Evolutionary conservation across 2,113 vertebrate genomes (phyloP).

Genomic region (Bubalus kerabau): DNA sequence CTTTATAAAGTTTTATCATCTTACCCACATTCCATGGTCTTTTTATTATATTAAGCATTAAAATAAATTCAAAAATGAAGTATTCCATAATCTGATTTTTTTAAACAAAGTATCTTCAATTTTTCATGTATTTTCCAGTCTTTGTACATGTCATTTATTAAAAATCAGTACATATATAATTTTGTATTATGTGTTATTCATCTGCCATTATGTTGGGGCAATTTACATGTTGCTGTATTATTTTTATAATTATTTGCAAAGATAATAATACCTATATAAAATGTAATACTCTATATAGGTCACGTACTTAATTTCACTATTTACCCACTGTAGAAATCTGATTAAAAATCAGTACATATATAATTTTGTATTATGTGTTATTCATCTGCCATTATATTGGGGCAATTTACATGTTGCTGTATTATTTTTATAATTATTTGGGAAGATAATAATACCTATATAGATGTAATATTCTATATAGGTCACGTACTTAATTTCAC

Average conservation of each 20-base stretch:
- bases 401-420: background rate
- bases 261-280: background rate
- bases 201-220: background rate
- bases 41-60: slow-evolving; percentile 7
- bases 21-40: background rate
- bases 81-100: background rate
- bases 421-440: slow-evolving; percentile 18
- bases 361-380: background rate
- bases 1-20: background rate
- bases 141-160: background rate
- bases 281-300: background rate
- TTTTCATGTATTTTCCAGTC: background rate
- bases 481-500: background rate
- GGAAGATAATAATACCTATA: background rate
- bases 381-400: background rate
- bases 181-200: background rate
- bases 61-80: background rate
- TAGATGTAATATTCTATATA: background rate
- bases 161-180: background rate
- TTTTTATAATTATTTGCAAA: slow-evolving; percentile 26
- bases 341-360: background rate
- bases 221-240: background rate
- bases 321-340: background rate
- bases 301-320: background rate
- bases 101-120: background rate